Evolutionary conservation across 2,113 vertebrate genomes (phyloP), one percentile per base, ranked within the genome.

Genomic region (Myocastor coypus): DNA sequence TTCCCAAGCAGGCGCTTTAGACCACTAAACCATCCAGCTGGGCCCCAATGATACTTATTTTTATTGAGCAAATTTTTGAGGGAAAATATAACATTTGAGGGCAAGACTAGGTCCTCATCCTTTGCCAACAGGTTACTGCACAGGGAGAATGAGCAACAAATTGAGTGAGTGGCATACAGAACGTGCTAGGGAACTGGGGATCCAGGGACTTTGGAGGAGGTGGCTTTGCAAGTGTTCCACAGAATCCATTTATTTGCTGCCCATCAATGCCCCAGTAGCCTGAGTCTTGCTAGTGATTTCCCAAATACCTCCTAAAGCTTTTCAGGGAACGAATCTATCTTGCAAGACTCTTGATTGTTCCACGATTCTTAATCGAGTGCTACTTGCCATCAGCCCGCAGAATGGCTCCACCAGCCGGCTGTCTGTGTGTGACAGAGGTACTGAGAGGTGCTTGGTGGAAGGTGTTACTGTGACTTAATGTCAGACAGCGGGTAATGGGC

Each of bases 41-140:
- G n/a, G n/a, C n/a, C n/a, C n/a, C n/a, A 19, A 57, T 57, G 19
- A 57, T 57, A 57, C 26, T 77, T 94, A 92, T 90, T 87, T 88
- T 84, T 57, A 81, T 80, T n/a, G 86, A 66, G 13, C 81, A 61
- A 61, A 77, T 88, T 77, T 84, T 59, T 52, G 59, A 85, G 73
- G 71, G 20, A 55, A 92, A 94, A 63, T 34, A 24, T 40, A 59
- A 16, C 57, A 94, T 28, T n/a, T 34, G 17, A 94, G n/a, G 91
- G 61, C 34, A 92, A 87, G 57, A 83, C 9, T 19, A 84, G 55
- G 71, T 26, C 24, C 77, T 3, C 24, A 30, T 83, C n/a, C 26
- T 55, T 20, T 80, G 73, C 68, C 19, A 28, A 63, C 64, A 40
- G 19, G 83, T 42, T 73, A 71, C 37, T 73, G 57, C 42, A 87